Evolutionary conservation across 2,797 vertebrate genomes (phyloP).

Genomic region (Crenichthys baileyi): DNA sequence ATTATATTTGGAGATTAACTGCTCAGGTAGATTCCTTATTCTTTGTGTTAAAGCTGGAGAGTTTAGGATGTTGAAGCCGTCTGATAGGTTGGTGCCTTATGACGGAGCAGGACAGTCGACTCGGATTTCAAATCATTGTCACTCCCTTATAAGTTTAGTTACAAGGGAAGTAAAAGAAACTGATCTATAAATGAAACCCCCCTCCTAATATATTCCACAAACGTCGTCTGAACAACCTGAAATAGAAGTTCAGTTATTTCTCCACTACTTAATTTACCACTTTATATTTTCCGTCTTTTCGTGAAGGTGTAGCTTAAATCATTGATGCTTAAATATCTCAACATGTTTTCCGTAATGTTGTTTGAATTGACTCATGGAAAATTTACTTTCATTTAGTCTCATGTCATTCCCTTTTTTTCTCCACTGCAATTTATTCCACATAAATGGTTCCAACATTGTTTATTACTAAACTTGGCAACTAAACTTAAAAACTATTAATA

Average conservation of each 20-base stretch:
- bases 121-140: neutral
- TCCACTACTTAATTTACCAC: neutral
- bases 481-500: conserved; percentile 1
- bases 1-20: conserved; percentile 14
- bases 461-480: conserved; percentile 5
- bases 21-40: neutral
- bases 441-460: neutral
- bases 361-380: neutral
- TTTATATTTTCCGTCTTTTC: neutral
- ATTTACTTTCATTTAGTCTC: neutral
- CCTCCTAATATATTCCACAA: neutral
- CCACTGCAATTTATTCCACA: neutral
- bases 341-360: neutral
- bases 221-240: neutral
- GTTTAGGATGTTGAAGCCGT: neutral
- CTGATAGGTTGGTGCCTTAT: conserved; percentile 26
- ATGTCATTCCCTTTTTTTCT: neutral
- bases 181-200: neutral
- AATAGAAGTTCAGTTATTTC: neutral
- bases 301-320: neutral
- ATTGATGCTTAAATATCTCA: neutral
- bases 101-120: neutral
- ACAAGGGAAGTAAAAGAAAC: neutral
- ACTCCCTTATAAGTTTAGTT: neutral
- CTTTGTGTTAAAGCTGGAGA: conserved; percentile 1